Evolutionary conservation across 30 jellyfish, hydroid and myxozoan genomes (phyloP), one percentile per base, ranked within the genome.

Genomic region (Rhopilema esculentum): DNA sequence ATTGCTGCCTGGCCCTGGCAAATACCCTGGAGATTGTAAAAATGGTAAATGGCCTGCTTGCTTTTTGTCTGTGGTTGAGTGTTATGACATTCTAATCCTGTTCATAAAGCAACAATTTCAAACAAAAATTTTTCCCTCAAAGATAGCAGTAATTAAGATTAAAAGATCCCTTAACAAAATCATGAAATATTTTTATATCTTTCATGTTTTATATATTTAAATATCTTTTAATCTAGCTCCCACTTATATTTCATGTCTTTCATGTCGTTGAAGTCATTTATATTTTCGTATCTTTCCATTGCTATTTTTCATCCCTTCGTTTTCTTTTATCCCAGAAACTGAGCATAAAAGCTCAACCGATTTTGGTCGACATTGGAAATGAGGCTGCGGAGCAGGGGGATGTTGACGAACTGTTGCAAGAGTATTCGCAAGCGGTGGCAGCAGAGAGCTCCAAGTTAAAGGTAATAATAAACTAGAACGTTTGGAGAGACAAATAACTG

Each of bases 271-370:
- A 40, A 40, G 57, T 40, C 12, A 12, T 9, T 72, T 7, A 16
- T 40, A 17, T 4, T 28, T 15, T n/a, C n/a, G n/a, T n/a, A n/a
- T n/a, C n/a, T n/a, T n/a, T 17, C 30, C 8, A 0, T 72, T 72
- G 83, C 16, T 17, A 0, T 16, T 4, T 4, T 72, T 71, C 1
- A 28, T 72, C 57, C 9, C 24, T 72, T 23, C 27, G 27, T 75
- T 18, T 33, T 78, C 40, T 63, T n/a, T 9, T 32, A 12, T 81
- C 65, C 12, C 77, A 84, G 92, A 84, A 84, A 27, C 63, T 84
- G 32, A 69, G 83, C 75, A 21, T 84, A 0, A 84, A 50, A 16
- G 74, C 61, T 21, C 81, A 84, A 27, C 66, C 83, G 4, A 33
- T 68, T 52, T 57, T 81, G 18, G 50, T 81, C 31, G 91, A 68